A percentile compares a stretch with the other conserved stretches of the same genome.
phyloP scores from a whole-genome alignment of 2,113 vertebrate genomes.

The Vidua chalybeata region DNA sequence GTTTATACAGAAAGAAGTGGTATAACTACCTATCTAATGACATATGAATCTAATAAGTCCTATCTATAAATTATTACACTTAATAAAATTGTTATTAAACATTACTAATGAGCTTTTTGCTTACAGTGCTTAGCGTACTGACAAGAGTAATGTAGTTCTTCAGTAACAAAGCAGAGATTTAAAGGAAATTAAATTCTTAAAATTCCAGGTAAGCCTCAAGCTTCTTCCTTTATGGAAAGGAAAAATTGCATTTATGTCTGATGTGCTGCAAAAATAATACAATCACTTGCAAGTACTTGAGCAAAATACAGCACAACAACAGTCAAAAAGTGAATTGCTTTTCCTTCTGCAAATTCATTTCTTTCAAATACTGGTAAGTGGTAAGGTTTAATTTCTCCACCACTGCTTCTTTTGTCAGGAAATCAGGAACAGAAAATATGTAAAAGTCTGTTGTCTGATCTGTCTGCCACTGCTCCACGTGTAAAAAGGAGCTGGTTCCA shows the following conservation, averaged over 20 bases:
- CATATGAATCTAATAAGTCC: neutral
- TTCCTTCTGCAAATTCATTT: neutral
- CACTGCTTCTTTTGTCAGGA: neutral
- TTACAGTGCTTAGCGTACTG: neutral
- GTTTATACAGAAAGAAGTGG: neutral
- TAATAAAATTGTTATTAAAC: neutral
- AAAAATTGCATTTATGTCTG: neutral
- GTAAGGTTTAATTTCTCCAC: neutral
- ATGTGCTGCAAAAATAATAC: neutral
- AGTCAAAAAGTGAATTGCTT: accelerated
- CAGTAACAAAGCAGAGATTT: neutral
- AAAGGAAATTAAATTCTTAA: neutral
- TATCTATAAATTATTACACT: neutral
- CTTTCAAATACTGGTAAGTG: neutral
- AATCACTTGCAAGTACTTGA: neutral
- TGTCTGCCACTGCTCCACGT: neutral
- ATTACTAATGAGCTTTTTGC: neutral
- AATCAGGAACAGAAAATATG: neutral
- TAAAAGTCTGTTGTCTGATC: neutral
- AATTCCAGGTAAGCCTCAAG: neutral
- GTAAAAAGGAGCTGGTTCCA: neutral
- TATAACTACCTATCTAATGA: neutral
- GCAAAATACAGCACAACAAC: neutral
- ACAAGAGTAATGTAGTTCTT: neutral
- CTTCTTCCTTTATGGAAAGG: neutral